A percentile compares a stretch with the other conserved stretches of the same genome.
Conservation (phyloP, 2,113 vertebrate species). For the Gasterosteus nipponicus region DNA sequence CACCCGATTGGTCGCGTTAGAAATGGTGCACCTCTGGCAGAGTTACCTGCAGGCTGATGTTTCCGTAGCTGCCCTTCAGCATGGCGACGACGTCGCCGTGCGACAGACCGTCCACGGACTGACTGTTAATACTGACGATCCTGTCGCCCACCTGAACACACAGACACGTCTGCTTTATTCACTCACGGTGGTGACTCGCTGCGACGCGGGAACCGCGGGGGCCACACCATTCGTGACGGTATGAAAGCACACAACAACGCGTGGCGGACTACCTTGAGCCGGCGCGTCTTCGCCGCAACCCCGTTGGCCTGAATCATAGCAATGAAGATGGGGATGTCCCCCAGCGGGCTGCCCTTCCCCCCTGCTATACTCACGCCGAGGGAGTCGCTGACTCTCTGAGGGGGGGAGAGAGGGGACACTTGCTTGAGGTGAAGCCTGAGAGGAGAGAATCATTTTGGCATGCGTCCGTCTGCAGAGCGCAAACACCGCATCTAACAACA, state of each 20-base stretch:
- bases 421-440: background rate
- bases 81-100: constrained; percentile 92
- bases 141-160: constrained; percentile 91
- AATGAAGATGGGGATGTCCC: constrained; percentile 94
- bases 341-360: constrained; percentile 93
- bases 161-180: constrained; percentile 20
- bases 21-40: background rate
- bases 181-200: background rate
- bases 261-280: constrained; percentile 83
- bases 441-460: background rate
- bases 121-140: constrained; percentile 93
- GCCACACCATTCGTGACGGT: background rate
- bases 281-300: constrained; percentile 90
- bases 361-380: constrained; percentile 97
- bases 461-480: background rate
- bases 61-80: constrained; percentile 92
- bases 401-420: background rate
- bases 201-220: background rate
- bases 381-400: constrained; percentile 88
- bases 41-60: constrained; percentile 91
- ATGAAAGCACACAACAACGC: background rate
- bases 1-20: background rate
- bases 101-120: constrained; percentile 88
- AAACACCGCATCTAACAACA: background rate
- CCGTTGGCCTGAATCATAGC: constrained; percentile 98